Percentiles rank a stretch among this genome's conserved stretches.
These are phyloP conservation scores for Metopia argyrocephala DNA, from an alignment of 2,888 invertebrate species.

Conservation along the genomic window DNA sequence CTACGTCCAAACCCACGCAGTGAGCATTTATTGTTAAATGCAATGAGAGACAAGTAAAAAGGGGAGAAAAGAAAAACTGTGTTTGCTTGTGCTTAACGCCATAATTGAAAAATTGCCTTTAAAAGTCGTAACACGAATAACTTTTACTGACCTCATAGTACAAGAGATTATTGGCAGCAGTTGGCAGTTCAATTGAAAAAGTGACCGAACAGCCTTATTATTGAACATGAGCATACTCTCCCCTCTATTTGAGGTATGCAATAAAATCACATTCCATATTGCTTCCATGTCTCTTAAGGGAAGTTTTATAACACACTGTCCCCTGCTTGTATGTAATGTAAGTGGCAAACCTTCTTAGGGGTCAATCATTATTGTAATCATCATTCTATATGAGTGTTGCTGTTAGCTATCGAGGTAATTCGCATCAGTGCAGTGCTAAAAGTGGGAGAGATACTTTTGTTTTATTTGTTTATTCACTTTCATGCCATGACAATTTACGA, in stretches of 20 bases:
- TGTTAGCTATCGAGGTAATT: too few relatives aligned
- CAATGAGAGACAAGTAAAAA: background rate
- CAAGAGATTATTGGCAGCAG: conserved; percentile 17
- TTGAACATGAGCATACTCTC: conserved; percentile 40
- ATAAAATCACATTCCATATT: too few relatives aligned
- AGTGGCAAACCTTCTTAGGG: conserved; percentile 42
- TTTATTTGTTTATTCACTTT: conserved; percentile 45
- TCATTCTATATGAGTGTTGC: too few relatives aligned
- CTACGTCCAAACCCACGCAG: conserved; percentile 10
- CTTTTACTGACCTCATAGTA: background rate
- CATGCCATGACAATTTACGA: conserved; percentile 70
- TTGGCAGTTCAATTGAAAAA: conserved; percentile 29
- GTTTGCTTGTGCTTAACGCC: conserved; percentile 39
- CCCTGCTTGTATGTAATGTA: conserved; percentile 26
- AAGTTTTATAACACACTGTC: background rate
- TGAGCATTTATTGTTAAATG: conserved; percentile 12
- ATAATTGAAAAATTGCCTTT: conserved; percentile 60
- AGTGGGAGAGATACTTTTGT: conserved; percentile 43
- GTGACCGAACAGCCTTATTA: conserved; percentile 22
- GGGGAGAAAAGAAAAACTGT: conserved; percentile 11
- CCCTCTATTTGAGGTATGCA: conserved; percentile 31
- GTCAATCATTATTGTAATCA: conserved; percentile 15
- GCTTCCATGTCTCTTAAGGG: conserved; percentile 41
- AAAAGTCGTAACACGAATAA: conserved; percentile 32
- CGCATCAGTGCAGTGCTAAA: background rate